phyloP scores from a whole-genome alignment of 2,888 invertebrate species.

The Minunthozetes semirufus region DNA sequence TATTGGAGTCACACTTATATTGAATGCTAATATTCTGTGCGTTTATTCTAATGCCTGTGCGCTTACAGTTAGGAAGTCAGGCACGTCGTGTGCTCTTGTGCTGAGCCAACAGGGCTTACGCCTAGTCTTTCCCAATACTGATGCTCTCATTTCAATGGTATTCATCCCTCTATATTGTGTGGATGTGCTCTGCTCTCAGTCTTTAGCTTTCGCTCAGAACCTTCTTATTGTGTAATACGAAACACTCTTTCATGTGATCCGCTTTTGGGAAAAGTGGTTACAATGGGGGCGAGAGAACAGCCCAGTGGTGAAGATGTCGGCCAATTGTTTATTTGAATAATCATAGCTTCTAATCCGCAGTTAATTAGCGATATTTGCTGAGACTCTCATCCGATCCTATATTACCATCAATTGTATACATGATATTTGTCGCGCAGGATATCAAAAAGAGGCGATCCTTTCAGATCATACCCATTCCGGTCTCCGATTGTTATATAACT shows the following conservation, averaged over 20 bases:
- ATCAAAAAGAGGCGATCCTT: no score
- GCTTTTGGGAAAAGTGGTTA: not conserved
- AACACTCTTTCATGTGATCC: constrained; percentile 7
- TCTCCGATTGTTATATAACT: not conserved
- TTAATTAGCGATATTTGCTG: not conserved
- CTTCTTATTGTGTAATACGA: constrained; percentile 15
- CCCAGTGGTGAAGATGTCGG: not conserved
- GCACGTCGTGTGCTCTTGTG: not conserved
- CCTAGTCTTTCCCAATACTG: not conserved
- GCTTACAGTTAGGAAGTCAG: not conserved
- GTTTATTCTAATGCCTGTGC: not conserved
- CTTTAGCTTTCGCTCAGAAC: not conserved
- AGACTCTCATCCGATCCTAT: not conserved
- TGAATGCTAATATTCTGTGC: not conserved
- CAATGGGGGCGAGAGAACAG: not conserved
- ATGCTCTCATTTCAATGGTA: not conserved
- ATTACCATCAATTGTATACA: not conserved
- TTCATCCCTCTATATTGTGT: not conserved
- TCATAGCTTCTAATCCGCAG: not conserved
- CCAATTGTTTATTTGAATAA: not conserved
- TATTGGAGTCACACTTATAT: not conserved
- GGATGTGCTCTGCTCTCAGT: not conserved
- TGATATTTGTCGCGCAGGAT: no score
- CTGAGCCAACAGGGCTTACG: not conserved
- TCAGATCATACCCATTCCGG: not conserved